A percentile compares a stretch with the other conserved stretches of the same genome.
phyloP scores from a whole-genome alignment of 1,140 invertebrate genomes.

The Gonatopus flavifemur region DNA sequence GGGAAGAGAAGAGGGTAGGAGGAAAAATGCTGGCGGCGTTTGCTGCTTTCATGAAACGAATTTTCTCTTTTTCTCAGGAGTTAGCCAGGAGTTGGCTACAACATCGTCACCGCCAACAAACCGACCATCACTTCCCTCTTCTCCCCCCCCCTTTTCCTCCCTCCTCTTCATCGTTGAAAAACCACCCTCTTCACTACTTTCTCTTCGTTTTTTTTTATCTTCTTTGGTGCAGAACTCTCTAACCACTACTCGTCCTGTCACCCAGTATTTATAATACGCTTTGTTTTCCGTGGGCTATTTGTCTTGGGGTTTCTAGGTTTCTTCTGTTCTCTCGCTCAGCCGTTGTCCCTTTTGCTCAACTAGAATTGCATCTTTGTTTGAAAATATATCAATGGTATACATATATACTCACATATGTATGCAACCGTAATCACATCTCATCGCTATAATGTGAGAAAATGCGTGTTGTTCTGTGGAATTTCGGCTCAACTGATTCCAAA shows the following conservation, averaged over 20 bases:
- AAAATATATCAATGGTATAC: no score
- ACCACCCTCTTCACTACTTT: slow-evolving; percentile 23
- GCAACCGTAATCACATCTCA: no score
- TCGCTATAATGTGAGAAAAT: no score
- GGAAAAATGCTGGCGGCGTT: slow-evolving; percentile 42
- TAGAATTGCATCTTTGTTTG: no score
- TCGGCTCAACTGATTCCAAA: no score
- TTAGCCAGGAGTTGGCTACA: slow-evolving; percentile 19
- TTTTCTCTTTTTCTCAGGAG: slow-evolving; percentile 27
- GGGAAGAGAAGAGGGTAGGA: no score
- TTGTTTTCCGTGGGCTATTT: slow-evolving; percentile 44
- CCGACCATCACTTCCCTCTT: slow-evolving; percentile 9
- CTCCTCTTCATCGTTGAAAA: slow-evolving; percentile 13
- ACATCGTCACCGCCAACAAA: slow-evolving; percentile 13
- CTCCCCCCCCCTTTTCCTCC: slow-evolving; percentile 2
- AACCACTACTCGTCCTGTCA: slow-evolving; percentile 35
- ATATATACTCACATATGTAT: background rate
- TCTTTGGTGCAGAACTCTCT: slow-evolving; percentile 10
- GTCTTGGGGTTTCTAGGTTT: slow-evolving; percentile 34
- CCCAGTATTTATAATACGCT: slow-evolving; percentile 45
- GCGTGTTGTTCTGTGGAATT: no score
- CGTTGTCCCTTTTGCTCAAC: no score
- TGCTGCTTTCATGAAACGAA: slow-evolving; percentile 17
- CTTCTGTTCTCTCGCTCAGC: slow-evolving; percentile 38
- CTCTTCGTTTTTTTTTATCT: slow-evolving; percentile 10